These are phyloP conservation scores for Ailuropoda melanoleuca DNA, from an alignment of 2,113 vertebrate genomes.

Conservation along the genomic window DNA sequence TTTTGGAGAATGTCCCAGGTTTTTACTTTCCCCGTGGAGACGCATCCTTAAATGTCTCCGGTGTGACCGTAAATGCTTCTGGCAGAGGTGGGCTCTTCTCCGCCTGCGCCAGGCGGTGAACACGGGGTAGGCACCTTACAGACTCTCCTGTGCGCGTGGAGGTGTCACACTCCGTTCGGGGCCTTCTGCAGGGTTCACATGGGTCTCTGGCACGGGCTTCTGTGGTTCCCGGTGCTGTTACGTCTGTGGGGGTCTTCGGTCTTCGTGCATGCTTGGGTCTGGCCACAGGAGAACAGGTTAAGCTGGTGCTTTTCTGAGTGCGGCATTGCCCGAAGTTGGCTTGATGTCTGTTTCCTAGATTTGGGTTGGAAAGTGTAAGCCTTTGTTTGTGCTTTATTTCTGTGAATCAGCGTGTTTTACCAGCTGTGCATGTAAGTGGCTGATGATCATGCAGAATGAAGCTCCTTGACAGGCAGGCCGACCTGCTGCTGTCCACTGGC, in stretches of 20 bases:
- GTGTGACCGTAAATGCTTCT: not conserved
- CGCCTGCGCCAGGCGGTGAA: accelerated
- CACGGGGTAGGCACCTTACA: accelerated
- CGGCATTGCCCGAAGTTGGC: not conserved
- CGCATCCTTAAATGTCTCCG: not conserved
- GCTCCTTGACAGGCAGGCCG: not conserved
- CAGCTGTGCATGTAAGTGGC: constrained; percentile 50
- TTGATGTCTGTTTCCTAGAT: constrained; percentile 1
- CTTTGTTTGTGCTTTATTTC: constrained; percentile 69
- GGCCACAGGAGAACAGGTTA: not conserved
- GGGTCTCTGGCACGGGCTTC: accelerated
- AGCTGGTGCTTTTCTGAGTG: not conserved
- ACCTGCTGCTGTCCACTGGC: not conserved
- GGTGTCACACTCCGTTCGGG: not conserved
- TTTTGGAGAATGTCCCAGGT: constrained; percentile 22
- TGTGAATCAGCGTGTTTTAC: constrained; percentile 66
- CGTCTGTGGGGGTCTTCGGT: accelerated
- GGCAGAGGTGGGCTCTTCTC: not conserved
- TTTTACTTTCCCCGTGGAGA: not conserved
- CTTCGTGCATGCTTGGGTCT: not conserved
- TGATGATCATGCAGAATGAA: not conserved
- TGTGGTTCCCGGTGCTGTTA: accelerated
- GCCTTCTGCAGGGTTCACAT: not conserved
- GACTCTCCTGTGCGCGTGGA: not conserved
- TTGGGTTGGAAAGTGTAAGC: constrained; percentile 40